Percentiles rank a stretch among this genome's conserved stretches.
Conservation (phyloP, 1,140 invertebrate genomes). For the Chelonus insularis region DNA sequence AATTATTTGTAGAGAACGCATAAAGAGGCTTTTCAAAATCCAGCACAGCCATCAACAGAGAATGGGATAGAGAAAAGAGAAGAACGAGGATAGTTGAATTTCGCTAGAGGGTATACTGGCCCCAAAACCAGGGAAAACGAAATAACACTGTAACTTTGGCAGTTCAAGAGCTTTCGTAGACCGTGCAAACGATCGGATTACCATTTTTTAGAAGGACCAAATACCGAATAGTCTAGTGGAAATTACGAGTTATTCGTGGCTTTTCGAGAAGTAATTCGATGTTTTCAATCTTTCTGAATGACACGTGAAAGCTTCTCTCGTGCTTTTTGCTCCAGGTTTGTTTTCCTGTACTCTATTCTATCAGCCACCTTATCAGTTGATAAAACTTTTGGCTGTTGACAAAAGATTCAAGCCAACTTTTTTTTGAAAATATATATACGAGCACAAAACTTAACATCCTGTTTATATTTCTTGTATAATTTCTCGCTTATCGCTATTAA, state of each 20-base stretch:
- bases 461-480: not conserved
- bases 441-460: no score
- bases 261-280: constrained; percentile 36
- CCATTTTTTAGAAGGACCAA: constrained; percentile 36
- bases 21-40: constrained; percentile 19
- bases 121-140: constrained; percentile 13
- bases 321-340: constrained; percentile 31
- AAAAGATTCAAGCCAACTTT: not conserved
- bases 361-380: not conserved
- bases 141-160: constrained; percentile 11
- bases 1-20: constrained; percentile 17
- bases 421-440: no score
- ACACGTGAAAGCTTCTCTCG: constrained; percentile 38
- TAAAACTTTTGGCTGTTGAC: not conserved
- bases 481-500: constrained; percentile 10
- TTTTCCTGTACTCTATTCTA: not conserved
- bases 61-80: constrained; percentile 9
- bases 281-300: constrained; percentile 42
- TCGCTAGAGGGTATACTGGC: constrained; percentile 3
- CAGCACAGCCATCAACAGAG: constrained; percentile 2
- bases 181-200: constrained; percentile 40
- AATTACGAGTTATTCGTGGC: not conserved
- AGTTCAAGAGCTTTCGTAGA: constrained; percentile 31
- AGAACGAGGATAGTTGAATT: constrained; percentile 16
- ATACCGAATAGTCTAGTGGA: not conserved